Evolutionary conservation across 2,797 vertebrate species (phyloP).

Genomic region (Schizopygopsis malacanthus): DNA sequence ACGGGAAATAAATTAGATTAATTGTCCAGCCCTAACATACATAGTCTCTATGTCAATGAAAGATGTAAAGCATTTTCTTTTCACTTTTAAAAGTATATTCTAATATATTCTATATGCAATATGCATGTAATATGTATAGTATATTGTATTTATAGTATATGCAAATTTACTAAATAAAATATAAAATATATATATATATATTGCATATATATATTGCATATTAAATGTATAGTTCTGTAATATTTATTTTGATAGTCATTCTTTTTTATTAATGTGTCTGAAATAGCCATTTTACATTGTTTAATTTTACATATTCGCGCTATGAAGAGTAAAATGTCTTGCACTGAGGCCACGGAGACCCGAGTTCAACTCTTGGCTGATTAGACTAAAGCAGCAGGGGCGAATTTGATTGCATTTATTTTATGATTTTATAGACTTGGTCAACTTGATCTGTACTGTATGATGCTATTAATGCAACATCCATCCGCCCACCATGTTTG

Average conservation of each 20-base stretch:
- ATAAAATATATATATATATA: too few relatives aligned
- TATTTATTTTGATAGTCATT: neutral
- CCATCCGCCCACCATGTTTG: constrained; percentile 3
- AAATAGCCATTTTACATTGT: neutral
- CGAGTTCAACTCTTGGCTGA: neutral
- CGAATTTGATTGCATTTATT: neutral
- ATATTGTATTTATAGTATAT: too few relatives aligned
- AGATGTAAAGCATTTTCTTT: constrained; percentile 38
- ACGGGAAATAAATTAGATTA: neutral
- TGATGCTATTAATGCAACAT: constrained; percentile 17
- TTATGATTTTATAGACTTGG: neutral
- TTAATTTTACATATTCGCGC: neutral
- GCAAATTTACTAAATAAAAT: too few relatives aligned
- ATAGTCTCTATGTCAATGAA: constrained; percentile 11
- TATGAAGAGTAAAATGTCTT: neutral
- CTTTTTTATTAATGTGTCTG: neutral
- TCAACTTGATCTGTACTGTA: neutral
- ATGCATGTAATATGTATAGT: too few relatives aligned
- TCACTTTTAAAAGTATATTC: neutral
- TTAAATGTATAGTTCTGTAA: too few relatives aligned
- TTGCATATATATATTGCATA: too few relatives aligned
- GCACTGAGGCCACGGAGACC: neutral
- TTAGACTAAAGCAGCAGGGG: neutral
- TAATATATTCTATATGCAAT: neutral
- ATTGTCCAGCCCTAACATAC: neutral